These are phyloP conservation scores for Nannoperca obscura DNA, from an alignment of 2,797 vertebrate species.

Conservation along the genomic window DNA sequence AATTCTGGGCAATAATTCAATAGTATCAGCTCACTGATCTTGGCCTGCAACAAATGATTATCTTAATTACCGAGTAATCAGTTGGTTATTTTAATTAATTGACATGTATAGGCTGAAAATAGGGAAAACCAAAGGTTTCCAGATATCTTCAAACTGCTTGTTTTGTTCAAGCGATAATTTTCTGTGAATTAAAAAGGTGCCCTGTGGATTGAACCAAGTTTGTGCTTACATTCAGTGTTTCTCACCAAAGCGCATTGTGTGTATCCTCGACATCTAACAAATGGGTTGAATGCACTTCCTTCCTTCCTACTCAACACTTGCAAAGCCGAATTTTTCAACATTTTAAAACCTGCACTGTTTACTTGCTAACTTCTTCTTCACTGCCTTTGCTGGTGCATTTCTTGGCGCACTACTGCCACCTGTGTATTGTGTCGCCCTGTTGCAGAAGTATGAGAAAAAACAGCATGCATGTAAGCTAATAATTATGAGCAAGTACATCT, in stretches of 20 bases:
- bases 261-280: not conserved
- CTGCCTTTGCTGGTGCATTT: not conserved
- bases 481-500: not conserved
- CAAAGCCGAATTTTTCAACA: not conserved
- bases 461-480: too few relatives aligned
- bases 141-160: not conserved
- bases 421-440: too few relatives aligned
- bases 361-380: not conserved
- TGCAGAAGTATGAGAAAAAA: not conserved
- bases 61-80: not conserved
- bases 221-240: not conserved
- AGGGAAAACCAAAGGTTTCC: not conserved
- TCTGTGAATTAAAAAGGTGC: not conserved
- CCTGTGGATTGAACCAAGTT: not conserved
- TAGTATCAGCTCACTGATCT: not conserved
- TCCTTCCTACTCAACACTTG: not conserved
- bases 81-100: not conserved
- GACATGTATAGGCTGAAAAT: not conserved
- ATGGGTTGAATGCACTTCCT: not conserved
- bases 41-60: not conserved
- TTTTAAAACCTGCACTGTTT: not conserved
- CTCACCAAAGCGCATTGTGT: not conserved
- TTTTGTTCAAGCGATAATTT: not conserved
- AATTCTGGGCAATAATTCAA: not conserved
- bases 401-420: not conserved